Evolutionary conservation across 2,113 vertebrate genomes (phyloP), one percentile per base, ranked within the genome.

Genomic region (Malurus elegans): DNA sequence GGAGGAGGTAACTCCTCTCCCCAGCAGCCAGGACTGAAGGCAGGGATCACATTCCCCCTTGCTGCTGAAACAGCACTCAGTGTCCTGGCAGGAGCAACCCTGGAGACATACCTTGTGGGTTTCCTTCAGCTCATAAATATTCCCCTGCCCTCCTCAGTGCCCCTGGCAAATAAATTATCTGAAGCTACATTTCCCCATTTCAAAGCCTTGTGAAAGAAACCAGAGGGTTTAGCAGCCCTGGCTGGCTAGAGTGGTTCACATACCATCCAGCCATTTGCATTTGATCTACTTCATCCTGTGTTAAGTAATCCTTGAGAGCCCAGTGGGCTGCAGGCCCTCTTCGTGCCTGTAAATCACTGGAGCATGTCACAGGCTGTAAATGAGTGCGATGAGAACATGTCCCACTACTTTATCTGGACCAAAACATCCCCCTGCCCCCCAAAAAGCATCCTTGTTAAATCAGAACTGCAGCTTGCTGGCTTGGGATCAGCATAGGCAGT

Each of bases 161-260:
- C 78, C 70, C 28, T 12, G 6, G 89, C 93, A 93, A 91, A 90
- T 93, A 82, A 95, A 81, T 93, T 45, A 82, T 76, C 84, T 53
- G 73, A 73, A 92, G 89, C 45, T 87, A 32, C 57, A 3, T 87
- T 85, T 89, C 89, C 91, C 89, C 8, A 2, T 93, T 92, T 93
- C 93, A 87, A 95, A 96, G 96, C 79, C 78, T 57, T 3, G 48
- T 95, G 95, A 96, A 72, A 76, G 87, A 95, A 96, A 87, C 70
- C 95, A 92, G 95, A 90, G 84, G 78, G 65, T 91, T 96, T 47
- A 92, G 90, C 91, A 88, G 92, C 58, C 61, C 65, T 54, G 84
- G 38, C 75, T 94, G 96, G 72, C 92, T 74, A 88, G 91, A 58
- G 95, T 2, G 29, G 72, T 21, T 95, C 94, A 70, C 95, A 92